These are phyloP conservation scores for Prorops nasuta DNA, from an alignment of 1,140 invertebrate species.

Conservation along the genomic window DNA sequence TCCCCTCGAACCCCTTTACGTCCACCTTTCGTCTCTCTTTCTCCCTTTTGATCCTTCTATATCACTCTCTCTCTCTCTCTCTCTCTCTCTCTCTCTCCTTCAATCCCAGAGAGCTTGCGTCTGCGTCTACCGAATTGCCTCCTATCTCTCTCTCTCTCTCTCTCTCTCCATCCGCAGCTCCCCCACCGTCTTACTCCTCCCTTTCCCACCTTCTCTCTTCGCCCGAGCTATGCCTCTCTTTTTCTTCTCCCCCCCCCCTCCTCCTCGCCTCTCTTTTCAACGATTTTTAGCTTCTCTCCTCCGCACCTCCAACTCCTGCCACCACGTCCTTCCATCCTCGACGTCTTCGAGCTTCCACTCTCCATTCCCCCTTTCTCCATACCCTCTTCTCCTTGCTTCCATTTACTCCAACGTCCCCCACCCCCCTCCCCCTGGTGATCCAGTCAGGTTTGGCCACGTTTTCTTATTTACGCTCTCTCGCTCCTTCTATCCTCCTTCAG, in stretches of 20 bases:
- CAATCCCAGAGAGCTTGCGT: conserved; percentile 1
- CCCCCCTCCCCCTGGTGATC: not conserved
- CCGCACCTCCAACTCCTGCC: no score
- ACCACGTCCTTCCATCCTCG: no score
- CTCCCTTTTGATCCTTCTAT: conserved; percentile 16
- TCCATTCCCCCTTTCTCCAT: not conserved
- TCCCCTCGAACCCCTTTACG: no score
- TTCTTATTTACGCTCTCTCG: no score
- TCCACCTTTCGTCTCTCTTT: no score
- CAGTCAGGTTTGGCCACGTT: no score
- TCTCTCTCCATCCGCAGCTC: no score
- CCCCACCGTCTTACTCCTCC: conserved; percentile 2
- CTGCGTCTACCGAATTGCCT: conserved; percentile 15
- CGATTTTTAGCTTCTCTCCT: no score
- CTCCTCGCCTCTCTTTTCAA: conserved; percentile 10
- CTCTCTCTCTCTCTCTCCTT: conserved; percentile 3
- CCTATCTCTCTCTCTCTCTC: no score
- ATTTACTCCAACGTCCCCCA: not conserved
- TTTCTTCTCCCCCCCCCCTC: conserved; percentile 1
- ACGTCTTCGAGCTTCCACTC: not conserved
- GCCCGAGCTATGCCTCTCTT: conserved; percentile 14
- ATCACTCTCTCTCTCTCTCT: conserved; percentile 10
- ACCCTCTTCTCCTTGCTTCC: not conserved
- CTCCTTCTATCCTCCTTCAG: no score
- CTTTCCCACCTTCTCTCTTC: conserved; percentile 19